phyloP scores from a whole-genome alignment of 2,888 invertebrate genomes.

The Ephialtes manifestator region DNA sequence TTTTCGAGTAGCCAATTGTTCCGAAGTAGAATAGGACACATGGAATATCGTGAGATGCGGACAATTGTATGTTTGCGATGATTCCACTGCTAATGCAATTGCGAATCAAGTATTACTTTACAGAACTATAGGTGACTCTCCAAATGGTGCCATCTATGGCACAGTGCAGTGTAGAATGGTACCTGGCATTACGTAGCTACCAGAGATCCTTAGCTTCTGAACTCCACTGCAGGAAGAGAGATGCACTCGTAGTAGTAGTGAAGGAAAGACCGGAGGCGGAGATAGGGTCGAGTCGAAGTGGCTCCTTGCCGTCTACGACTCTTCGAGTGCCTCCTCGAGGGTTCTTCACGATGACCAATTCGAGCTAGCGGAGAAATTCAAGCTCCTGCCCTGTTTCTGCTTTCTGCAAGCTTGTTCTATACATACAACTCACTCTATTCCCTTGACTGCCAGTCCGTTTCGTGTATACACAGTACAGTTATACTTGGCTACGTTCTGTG shows the following conservation, averaged over 20 bases:
- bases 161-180: slow-evolving; percentile 18
- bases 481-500: neutral
- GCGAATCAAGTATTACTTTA: slow-evolving; percentile 34
- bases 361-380: slow-evolving; percentile 50
- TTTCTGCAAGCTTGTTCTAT: slow-evolving; percentile 44
- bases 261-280: slow-evolving; percentile 24
- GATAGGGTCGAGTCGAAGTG: slow-evolving; percentile 54
- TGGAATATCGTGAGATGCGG: neutral
- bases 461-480: slow-evolving; percentile 7
- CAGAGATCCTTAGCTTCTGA: slow-evolving; percentile 29
- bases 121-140: slow-evolving; percentile 19
- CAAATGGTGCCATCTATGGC: slow-evolving; percentile 30
- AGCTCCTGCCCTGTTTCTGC: slow-evolving; percentile 45
- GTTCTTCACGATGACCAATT: slow-evolving; percentile 64
- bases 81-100: slow-evolving; percentile 25
- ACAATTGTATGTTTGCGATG: neutral
- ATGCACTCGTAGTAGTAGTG: slow-evolving; percentile 12
- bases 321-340: slow-evolving; percentile 55
- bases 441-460: slow-evolving; percentile 24
- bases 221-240: slow-evolving; percentile 29
- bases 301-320: slow-evolving; percentile 54
- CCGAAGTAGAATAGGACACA: neutral
- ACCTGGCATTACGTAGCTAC: slow-evolving; percentile 33
- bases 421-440: slow-evolving; percentile 28
- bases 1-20: neutral